Percentiles rank a stretch among this genome's conserved stretches.
Evolutionary conservation across 2,113 vertebrate genomes (phyloP).

Genomic region (Mirza zaza): DNA sequence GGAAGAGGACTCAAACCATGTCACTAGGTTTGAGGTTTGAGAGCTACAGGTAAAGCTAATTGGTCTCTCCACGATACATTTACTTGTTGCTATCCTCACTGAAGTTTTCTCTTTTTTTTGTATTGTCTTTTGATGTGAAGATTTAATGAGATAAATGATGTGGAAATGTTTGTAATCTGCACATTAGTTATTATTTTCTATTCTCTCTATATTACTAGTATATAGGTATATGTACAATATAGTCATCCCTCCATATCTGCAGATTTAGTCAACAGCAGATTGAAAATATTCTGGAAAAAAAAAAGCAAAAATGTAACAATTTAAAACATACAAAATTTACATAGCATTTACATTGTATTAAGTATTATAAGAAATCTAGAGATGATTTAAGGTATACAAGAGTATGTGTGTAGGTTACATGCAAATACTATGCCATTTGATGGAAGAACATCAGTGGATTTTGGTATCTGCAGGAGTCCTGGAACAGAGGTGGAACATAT

Average conservation of each 20-base stretch:
- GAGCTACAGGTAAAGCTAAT: neutral
- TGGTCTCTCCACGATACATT: neutral
- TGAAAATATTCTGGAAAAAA: neutral
- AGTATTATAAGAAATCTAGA: neutral
- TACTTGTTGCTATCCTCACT: neutral
- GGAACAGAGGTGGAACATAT: no score
- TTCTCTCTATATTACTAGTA: neutral
- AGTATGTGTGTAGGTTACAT: neutral
- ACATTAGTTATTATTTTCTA: neutral
- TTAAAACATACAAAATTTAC: neutral
- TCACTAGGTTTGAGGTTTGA: no score
- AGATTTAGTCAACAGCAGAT: neutral
- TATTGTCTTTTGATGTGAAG: neutral
- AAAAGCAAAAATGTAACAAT: neutral
- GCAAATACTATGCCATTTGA: neutral
- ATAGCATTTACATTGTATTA: neutral
- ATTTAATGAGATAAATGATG: neutral
- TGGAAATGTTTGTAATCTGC: neutral
- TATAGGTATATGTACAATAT: neutral
- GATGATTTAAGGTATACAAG: neutral
- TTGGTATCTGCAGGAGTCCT: neutral
- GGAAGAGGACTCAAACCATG: neutral
- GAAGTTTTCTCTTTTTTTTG: neutral
- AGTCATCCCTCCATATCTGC: neutral
- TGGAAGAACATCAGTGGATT: neutral